Percentiles rank a stretch among this genome's conserved stretches.
Conservation (phyloP, 2,888 invertebrate species). For the Drosophila subsilvestris region DNA sequence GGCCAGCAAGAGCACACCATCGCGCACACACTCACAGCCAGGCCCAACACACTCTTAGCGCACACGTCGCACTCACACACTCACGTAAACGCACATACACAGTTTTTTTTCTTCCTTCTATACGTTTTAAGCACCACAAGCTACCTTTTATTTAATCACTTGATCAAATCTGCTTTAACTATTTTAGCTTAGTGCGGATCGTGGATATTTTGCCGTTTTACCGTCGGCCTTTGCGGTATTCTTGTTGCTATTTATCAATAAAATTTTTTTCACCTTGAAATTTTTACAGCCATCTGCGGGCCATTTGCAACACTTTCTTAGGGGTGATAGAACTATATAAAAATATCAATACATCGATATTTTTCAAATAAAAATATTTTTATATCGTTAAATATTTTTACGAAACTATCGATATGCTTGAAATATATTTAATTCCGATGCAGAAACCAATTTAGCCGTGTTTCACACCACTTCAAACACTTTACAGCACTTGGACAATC, state of each 20-base stretch:
- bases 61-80: slow-evolving; percentile 57
- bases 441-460: too few relatives aligned
- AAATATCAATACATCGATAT: too few relatives aligned
- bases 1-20: slow-evolving; percentile 14
- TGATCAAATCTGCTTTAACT: slow-evolving; percentile 36
- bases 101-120: slow-evolving; percentile 54
- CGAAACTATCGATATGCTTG: too few relatives aligned
- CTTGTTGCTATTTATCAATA: slow-evolving; percentile 61
- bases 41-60: slow-evolving; percentile 50
- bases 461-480: too few relatives aligned
- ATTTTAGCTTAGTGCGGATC: slow-evolving; percentile 12
- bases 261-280: slow-evolving; percentile 76
- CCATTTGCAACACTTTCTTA: not conserved
- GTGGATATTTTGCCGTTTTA: slow-evolving; percentile 11
- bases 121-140: slow-evolving; percentile 39
- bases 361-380: too few relatives aligned
- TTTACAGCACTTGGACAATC: too few relatives aligned
- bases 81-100: slow-evolving; percentile 70
- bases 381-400: too few relatives aligned
- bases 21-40: slow-evolving; percentile 38
- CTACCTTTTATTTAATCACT: slow-evolving; percentile 35
- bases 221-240: slow-evolving; percentile 53
- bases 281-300: slow-evolving; percentile 58
- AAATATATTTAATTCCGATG: too few relatives aligned
- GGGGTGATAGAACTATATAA: too few relatives aligned